Evolutionary conservation across 2,888 invertebrate species (phyloP).

Genomic region (Aelia acuminata): DNA sequence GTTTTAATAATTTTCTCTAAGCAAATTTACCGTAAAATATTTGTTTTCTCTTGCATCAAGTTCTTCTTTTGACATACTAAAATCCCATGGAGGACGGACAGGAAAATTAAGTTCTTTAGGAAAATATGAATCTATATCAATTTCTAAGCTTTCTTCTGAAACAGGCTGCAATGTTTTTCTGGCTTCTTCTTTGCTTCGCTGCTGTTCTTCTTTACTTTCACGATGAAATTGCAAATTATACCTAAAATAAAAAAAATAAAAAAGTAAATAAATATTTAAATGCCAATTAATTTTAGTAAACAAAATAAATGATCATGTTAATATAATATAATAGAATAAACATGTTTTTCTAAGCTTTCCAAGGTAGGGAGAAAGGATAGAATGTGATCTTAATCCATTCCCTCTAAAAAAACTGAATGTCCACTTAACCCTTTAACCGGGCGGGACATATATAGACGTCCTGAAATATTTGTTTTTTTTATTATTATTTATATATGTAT

Average conservation of each 20-base stretch:
- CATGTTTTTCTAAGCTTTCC: too few relatives aligned
- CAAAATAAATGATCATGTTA: too few relatives aligned
- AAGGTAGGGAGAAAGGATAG: too few relatives aligned
- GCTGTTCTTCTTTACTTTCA: slow-evolving; percentile 83
- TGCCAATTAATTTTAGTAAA: too few relatives aligned
- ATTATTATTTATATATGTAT: too few relatives aligned
- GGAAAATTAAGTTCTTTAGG: slow-evolving; percentile 82
- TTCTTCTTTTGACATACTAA: slow-evolving; percentile 79
- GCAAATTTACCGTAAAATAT: slow-evolving; percentile 61
- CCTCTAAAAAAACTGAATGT: too few relatives aligned
- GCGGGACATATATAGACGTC: too few relatives aligned
- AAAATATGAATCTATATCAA: slow-evolving; percentile 78
- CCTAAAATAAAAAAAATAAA: slow-evolving; percentile 66
- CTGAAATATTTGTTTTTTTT: too few relatives aligned
- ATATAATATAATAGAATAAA: too few relatives aligned
- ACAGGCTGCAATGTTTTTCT: slow-evolving; percentile 73
- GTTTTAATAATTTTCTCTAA: background rate
- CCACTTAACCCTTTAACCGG: too few relatives aligned
- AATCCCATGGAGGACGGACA: slow-evolving; percentile 88
- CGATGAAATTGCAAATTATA: slow-evolving; percentile 88
- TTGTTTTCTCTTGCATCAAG: slow-evolving; percentile 83
- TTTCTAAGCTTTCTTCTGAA: slow-evolving; percentile 77
- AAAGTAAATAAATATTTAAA: too few relatives aligned
- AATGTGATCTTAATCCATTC: too few relatives aligned
- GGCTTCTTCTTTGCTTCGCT: slow-evolving; percentile 79